phyloP scores from a whole-genome alignment of 1,140 invertebrate species.

The Brachystomella parvula region DNA sequence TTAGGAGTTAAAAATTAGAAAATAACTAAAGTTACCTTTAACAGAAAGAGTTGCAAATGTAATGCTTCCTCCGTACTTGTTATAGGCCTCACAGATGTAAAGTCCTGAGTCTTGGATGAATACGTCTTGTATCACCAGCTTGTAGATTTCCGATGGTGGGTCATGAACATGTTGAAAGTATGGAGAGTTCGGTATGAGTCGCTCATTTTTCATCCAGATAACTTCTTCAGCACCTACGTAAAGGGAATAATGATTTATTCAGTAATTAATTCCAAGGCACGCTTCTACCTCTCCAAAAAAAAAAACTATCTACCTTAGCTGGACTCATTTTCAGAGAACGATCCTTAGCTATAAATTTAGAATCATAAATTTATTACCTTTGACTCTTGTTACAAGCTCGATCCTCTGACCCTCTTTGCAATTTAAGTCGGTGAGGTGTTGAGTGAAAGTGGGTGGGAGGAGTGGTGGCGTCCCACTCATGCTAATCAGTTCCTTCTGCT shows the following conservation, averaged over 20 bases:
- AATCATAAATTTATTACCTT: background rate
- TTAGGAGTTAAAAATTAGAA: background rate
- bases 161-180: background rate
- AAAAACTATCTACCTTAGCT: background rate
- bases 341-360: too few relatives aligned
- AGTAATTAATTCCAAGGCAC: background rate
- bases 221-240: background rate
- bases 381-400: background rate
- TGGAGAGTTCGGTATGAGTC: background rate
- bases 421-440: background rate
- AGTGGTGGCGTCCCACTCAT: background rate
- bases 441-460: background rate
- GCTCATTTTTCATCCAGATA: background rate
- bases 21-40: background rate
- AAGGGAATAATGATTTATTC: background rate
- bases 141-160: background rate
- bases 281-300: background rate
- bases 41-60: slow-evolving; percentile 46
- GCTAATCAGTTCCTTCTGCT: background rate
- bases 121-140: slow-evolving; percentile 55
- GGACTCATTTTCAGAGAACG: too few relatives aligned
- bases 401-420: background rate
- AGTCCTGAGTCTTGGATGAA: slow-evolving; percentile 58
- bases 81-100: slow-evolving; percentile 59
- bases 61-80: slow-evolving; percentile 50